These are phyloP conservation scores for Nyctereutes procyonoides DNA, from an alignment of 2,113 vertebrate species.

Conservation along the genomic window DNA sequence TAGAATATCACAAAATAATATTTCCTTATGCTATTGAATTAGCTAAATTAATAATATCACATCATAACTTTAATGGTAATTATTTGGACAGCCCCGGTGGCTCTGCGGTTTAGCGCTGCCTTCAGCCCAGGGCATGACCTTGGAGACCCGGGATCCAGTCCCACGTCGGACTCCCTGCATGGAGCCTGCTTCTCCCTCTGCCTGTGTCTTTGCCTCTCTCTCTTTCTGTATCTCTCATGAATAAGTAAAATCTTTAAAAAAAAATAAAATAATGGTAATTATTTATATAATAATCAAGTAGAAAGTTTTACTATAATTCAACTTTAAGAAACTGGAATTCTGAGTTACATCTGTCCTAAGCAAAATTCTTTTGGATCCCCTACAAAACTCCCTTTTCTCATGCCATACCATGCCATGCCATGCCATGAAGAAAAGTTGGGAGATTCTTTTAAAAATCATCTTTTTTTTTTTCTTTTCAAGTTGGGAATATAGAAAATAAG, in stretches of 20 bases:
- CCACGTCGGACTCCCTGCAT: too few relatives aligned
- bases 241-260: too few relatives aligned
- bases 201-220: too few relatives aligned
- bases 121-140: too few relatives aligned
- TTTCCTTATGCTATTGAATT: background rate
- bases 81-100: background rate
- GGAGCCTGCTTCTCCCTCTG: too few relatives aligned
- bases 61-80: background rate
- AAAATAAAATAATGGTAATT: background rate
- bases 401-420: accelerated
- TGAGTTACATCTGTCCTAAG: background rate
- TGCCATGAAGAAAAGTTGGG: background rate
- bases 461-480: background rate
- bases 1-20: background rate
- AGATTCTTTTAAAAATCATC: background rate
- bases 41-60: background rate
- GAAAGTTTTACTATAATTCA: background rate
- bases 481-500: background rate
- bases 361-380: background rate
- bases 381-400: background rate
- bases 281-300: background rate
- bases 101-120: too few relatives aligned
- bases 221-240: too few relatives aligned
- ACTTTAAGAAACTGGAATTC: background rate
- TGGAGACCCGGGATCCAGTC: too few relatives aligned